These are phyloP conservation scores for Omphaloscelis lunosa DNA, from an alignment of 2,888 invertebrate species.

Conservation along the genomic window DNA sequence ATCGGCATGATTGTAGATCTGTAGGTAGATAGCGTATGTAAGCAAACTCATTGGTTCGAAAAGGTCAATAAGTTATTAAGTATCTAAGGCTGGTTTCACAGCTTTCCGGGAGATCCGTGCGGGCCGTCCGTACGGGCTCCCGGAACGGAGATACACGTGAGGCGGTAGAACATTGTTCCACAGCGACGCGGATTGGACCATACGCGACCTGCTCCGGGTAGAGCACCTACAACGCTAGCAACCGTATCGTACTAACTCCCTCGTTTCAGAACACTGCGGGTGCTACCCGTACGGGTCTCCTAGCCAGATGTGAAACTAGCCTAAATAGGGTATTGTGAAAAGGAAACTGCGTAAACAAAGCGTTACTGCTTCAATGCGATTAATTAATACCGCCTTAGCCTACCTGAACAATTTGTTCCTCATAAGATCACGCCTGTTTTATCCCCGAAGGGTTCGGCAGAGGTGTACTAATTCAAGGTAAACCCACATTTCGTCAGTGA, in stretches of 20 bases:
- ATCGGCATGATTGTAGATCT: slow-evolving; percentile 21
- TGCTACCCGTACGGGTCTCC: too few relatives aligned
- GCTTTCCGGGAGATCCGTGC: too few relatives aligned
- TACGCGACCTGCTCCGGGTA: too few relatives aligned
- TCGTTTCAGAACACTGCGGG: too few relatives aligned
- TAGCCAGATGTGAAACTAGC: too few relatives aligned
- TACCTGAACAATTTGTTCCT: background rate
- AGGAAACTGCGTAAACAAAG: background rate
- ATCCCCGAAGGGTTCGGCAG: background rate
- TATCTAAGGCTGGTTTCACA: too few relatives aligned
- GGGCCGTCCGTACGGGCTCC: too few relatives aligned
- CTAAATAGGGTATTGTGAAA: background rate
- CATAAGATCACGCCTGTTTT: background rate
- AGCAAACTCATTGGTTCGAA: slow-evolving; percentile 8
- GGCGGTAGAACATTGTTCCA: too few relatives aligned
- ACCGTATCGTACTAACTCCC: too few relatives aligned
- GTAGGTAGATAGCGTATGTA: background rate
- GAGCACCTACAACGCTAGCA: too few relatives aligned
- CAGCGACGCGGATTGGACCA: too few relatives aligned
- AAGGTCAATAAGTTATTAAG: slow-evolving; percentile 4
- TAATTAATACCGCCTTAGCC: background rate
- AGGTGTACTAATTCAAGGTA: background rate
- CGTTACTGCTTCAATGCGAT: background rate
- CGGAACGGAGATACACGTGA: too few relatives aligned
- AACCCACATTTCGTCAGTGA: background rate